A percentile compares a stretch with the other conserved stretches of the same genome.
phyloP scores from a whole-genome alignment of 2,797 vertebrate species.

The Sylvilagus floridanus region DNA sequence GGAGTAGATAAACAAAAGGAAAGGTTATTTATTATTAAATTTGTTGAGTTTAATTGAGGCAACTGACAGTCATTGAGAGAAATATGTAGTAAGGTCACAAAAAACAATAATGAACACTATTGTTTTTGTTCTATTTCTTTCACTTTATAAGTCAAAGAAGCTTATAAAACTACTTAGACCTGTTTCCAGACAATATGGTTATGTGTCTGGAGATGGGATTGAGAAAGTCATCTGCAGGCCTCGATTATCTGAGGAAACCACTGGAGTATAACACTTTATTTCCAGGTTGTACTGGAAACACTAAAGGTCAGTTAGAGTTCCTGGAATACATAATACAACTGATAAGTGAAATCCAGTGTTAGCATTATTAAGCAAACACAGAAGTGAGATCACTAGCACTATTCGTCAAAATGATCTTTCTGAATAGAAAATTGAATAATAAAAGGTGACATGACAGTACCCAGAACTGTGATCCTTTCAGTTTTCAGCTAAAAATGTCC shows the following conservation, averaged over 20 bases:
- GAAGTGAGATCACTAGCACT: not conserved
- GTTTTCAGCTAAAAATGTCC: not conserved
- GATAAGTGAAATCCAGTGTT: not conserved
- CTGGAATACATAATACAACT: not conserved
- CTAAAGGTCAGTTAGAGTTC: not conserved
- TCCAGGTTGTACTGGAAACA: not conserved
- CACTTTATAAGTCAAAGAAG: not conserved
- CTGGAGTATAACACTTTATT: not conserved
- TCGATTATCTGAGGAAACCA: conserved; percentile 9
- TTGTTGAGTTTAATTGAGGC: not conserved
- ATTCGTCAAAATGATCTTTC: not conserved
- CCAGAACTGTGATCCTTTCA: not conserved
- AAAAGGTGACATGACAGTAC: not conserved
- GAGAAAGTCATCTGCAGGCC: not conserved
- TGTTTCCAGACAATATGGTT: not conserved
- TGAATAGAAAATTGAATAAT: not conserved
- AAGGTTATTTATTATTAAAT: not conserved
- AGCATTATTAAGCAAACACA: not conserved
- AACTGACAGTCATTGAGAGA: not conserved
- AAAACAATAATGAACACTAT: not conserved
- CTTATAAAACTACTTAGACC: not conserved
- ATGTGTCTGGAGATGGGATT: not conserved
- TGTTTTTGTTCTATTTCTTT: conserved; percentile 14
- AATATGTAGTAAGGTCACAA: not conserved
- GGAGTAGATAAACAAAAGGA: not conserved